Base-by-base conservation (phyloP, 2,113 vertebrate genomes). In the Notiomystis cincta region DNA sequence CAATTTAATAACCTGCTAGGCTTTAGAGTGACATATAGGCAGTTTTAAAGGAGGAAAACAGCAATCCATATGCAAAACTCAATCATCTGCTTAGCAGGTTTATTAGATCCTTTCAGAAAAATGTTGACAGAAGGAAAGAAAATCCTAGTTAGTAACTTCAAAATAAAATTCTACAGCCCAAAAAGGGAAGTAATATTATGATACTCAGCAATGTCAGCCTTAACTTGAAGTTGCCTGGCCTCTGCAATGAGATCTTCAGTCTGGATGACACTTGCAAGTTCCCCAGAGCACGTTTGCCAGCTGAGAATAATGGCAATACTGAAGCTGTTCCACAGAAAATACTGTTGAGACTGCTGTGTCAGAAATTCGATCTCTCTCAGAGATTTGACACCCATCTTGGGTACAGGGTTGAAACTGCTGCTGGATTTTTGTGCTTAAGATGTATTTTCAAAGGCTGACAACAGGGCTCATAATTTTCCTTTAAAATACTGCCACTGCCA, bases 91-190 rank as follows among this genome's bases (percentile, higher is more conserved):
- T 38, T 76, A 96, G 38, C 85, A 78, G 56, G 22, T 94, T 96
- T 95, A 96, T 82, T 93, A 92, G 72, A 86, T 38, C 28, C 50
- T 93, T 88, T 93, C 88, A 80, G 54, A 73, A 70, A 62, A 19
- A 47, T 51, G 31, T 25, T 91, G 70, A 80, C 57, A 88, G 80
- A 83, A 67, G 19, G 50, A 50, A 95, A 83, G 45, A 83, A 89
- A 90, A 88, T 77, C 64, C 17, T 47, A 54, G 37, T 42, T 86
- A 58, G 19, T 53, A 25, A 25, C 50, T 93, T 83, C 33, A 89
- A 87, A 93, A 83, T 75, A 91, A 90, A 93, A 83, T 70, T 83
- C 47, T 73, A 38, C 13, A 48, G 28, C 18, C 28, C 27, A 0
- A 50, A 87, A 87, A 11, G 13, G 27, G 9, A 94, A 58, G 47